Evolutionary conservation across 2,888 invertebrate genomes (phyloP).

Genomic region (Eupithecia dodoneata): DNA sequence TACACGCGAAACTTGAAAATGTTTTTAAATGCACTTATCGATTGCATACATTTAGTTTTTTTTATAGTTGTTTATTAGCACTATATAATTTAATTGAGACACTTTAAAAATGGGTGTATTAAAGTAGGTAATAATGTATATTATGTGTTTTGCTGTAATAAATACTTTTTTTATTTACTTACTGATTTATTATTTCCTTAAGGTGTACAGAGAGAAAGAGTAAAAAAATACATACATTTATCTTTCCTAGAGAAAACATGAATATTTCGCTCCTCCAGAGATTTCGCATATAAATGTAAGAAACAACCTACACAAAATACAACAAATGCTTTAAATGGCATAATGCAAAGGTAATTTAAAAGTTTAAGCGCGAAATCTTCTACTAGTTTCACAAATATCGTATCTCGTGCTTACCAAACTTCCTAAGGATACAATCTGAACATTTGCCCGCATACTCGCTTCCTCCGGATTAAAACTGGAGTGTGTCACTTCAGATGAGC

Average conservation of each 20-base stretch:
- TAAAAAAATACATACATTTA: neutral
- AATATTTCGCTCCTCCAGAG: neutral
- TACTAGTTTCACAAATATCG: slow-evolving; percentile 30
- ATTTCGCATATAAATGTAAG: neutral
- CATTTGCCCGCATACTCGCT: slow-evolving; percentile 32
- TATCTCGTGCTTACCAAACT: slow-evolving; percentile 27
- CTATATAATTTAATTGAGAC: too few relatives aligned
- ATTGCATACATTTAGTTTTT: too few relatives aligned
- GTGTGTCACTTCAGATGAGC: slow-evolving; percentile 22
- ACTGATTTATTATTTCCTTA: too few relatives aligned
- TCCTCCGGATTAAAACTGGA: slow-evolving; percentile 37
- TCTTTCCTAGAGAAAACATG: neutral
- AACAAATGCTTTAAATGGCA: slow-evolving; percentile 26
- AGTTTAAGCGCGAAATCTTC: slow-evolving; percentile 26
- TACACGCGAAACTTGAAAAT: too few relatives aligned
- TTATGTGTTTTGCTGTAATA: too few relatives aligned
- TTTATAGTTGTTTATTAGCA: too few relatives aligned
- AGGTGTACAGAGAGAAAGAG: too few relatives aligned
- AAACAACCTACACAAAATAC: neutral
- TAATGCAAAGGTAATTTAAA: slow-evolving; percentile 17
- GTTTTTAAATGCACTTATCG: too few relatives aligned
- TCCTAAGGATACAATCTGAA: slow-evolving; percentile 36
- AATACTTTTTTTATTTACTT: too few relatives aligned
- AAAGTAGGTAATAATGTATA: too few relatives aligned
- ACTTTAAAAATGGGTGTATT: too few relatives aligned